Evolutionary conservation across 2,888 invertebrate genomes (phyloP), one percentile per base, ranked within the genome.

Genomic region (Elgonia sp.): DNA sequence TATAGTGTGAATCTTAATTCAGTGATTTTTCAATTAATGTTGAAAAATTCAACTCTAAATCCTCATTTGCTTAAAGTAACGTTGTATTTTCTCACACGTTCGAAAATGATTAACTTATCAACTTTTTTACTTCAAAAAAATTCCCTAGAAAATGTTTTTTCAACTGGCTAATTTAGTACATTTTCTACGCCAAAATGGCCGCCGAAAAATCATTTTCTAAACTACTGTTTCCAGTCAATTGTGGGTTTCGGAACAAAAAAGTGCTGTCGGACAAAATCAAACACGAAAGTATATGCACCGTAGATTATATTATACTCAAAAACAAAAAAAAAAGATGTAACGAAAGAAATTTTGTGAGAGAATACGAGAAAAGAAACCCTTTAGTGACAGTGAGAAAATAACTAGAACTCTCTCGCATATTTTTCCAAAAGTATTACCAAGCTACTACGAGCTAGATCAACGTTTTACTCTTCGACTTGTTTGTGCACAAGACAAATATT

Each of bases 231-330:
- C 42, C 46, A 53, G 55, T 77, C 76, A 84, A 84, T 83, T 69
- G 77, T 70, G 39, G 39, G 37, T 84, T 77, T 84, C 70, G 29
- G 72, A 70, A 72, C 60, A 55, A 8, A 8, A 67, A 57, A 72
- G 62, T 7, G 62, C 60, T 69, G 50, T 76, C 60, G 70, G 62
- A 67, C 37, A 69, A 75, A 83, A 84, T 84, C 83, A 84, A 84
- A 84, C 75, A 84, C 83, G 79, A 84, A 84, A 79, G 84, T 84
- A 79, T 79, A 79, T 84, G 79, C 84, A 84, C 79, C n/a, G 75
- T 80, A 85, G 85, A 57, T 79, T 57, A 63, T 79, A 79, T 57
- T 84, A 40, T 72, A 84, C 57, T 75, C 42, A n/a, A 72, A 55
- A 18, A 46, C 9, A 18, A 42, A 60, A 75, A 62, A 76, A 21